phyloP scores from a whole-genome alignment of 2,888 invertebrate genomes.

The Dendrolimus pini region DNA sequence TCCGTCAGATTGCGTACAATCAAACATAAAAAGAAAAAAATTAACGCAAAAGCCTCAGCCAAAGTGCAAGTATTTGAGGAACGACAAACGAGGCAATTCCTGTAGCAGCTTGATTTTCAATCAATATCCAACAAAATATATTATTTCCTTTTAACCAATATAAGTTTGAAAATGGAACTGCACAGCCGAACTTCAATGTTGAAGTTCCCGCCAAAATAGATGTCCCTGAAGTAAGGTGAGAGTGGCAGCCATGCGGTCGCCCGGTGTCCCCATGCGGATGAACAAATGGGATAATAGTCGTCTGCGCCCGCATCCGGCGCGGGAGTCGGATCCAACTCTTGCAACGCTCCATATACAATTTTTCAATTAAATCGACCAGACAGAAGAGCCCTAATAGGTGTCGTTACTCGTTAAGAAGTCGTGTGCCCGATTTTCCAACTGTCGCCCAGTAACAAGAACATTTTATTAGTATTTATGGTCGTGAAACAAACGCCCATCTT shows the following conservation, averaged over 20 bases:
- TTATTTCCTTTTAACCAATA: too few species aligned
- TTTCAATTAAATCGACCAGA: conserved; percentile 76
- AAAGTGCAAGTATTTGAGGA: too few species aligned
- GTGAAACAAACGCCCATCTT: conserved; percentile 59
- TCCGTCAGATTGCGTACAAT: too few species aligned
- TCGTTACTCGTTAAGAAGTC: conserved; percentile 76
- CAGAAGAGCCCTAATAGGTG: conserved; percentile 76
- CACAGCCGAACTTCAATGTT: too few species aligned
- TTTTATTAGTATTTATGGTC: conserved; percentile 74
- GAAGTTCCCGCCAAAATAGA: too few species aligned
- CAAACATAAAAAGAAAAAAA: too few species aligned
- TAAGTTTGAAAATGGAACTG: too few species aligned
- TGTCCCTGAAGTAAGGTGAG: conserved; percentile 1
- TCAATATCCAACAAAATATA: too few species aligned
- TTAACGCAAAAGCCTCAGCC: too few species aligned
- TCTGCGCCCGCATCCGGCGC: conserved; percentile 76
- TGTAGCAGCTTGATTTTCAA: too few species aligned
- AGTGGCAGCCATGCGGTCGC: conserved; percentile 16
- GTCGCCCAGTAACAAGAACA: conserved; percentile 66
- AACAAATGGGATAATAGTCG: conserved; percentile 74
- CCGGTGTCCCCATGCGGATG: conserved; percentile 70
- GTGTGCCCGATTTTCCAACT: conserved; percentile 75
- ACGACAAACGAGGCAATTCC: too few species aligned
- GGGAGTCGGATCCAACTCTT: conserved; percentile 71
- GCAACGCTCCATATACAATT: conserved; percentile 73